Percentiles rank a stretch among this genome's conserved stretches.
Evolutionary conservation across 2,113 vertebrate species (phyloP).

Genomic region (Chlorocebus sabaeus): DNA sequence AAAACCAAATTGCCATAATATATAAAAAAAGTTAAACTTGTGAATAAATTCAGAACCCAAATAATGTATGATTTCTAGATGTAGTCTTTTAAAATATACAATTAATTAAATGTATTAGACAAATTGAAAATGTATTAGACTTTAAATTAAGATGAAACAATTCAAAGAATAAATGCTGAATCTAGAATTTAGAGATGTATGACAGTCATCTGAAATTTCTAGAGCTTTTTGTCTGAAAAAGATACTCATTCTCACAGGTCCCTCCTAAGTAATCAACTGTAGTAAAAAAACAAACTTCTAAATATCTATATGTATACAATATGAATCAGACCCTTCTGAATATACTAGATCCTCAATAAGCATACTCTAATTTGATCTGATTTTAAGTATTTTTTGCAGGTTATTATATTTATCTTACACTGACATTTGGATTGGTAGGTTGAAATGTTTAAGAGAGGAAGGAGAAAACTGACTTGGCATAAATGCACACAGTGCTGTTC

Average conservation of each 20-base stretch:
- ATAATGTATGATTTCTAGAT: not conserved
- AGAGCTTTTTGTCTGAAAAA: constrained; percentile 31
- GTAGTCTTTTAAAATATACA: not conserved
- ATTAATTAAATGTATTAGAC: not conserved
- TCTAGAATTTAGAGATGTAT: not conserved
- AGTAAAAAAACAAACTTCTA: not conserved
- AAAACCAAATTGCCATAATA: not conserved
- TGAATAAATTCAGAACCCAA: not conserved
- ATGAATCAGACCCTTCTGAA: not conserved
- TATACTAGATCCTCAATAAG: not conserved
- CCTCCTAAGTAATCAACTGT: not conserved
- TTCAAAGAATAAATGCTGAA: not conserved
- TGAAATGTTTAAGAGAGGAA: not conserved
- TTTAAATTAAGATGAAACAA: not conserved
- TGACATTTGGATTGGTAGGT: not conserved
- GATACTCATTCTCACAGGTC: not conserved
- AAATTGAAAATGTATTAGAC: not conserved
- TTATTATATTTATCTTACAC: not conserved
- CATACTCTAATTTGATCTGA: not conserved
- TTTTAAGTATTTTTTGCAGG: constrained; percentile 5
- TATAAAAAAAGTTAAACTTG: constrained; percentile 14
- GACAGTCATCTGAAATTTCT: not conserved
- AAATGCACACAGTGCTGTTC: too few species aligned
- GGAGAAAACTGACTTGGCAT: not conserved
- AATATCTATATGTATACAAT: not conserved